Conservation (phyloP, 2,888 invertebrate species). For the Polydrusus tereticollis region DNA sequence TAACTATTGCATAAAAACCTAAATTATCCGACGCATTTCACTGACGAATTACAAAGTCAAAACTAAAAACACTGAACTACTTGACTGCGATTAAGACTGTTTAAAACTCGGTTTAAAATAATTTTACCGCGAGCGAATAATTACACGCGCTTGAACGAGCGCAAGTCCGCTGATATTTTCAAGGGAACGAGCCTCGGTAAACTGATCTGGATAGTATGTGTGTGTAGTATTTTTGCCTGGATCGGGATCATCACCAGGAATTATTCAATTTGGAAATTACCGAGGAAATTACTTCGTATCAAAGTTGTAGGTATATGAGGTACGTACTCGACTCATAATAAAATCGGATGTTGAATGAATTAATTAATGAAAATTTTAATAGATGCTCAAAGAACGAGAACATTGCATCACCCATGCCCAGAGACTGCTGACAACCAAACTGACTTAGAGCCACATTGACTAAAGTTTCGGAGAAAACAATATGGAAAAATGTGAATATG, state of each 20-base stretch:
- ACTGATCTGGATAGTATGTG: conserved; percentile 24
- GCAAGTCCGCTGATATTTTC: conserved; percentile 38
- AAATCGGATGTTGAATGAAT: too few species aligned
- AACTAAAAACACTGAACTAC: conserved; percentile 39
- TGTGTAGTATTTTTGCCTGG: conserved; percentile 40
- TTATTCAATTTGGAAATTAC: conserved; percentile 11
- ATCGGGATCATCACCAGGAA: conserved; percentile 34
- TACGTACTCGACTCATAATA: too few species aligned
- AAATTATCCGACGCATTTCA: not conserved
- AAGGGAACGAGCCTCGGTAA: conserved; percentile 29
- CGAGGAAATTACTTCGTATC: not conserved
- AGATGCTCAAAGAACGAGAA: too few species aligned
- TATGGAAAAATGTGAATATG: too few species aligned
- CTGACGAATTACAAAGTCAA: conserved; percentile 21
- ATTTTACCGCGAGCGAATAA: conserved; percentile 29
- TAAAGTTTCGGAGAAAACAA: too few species aligned
- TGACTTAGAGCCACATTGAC: too few species aligned
- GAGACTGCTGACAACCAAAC: too few species aligned
- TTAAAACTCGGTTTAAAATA: conserved; percentile 45
- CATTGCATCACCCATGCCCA: too few species aligned
- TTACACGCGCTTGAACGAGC: conserved; percentile 20
- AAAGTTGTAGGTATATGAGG: too few species aligned
- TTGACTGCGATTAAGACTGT: conserved; percentile 36
- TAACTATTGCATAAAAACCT: too few species aligned
- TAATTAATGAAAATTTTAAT: too few species aligned